Conservation (phyloP, 2,797 vertebrate genomes). For the Anisognathus igniventris region DNA sequence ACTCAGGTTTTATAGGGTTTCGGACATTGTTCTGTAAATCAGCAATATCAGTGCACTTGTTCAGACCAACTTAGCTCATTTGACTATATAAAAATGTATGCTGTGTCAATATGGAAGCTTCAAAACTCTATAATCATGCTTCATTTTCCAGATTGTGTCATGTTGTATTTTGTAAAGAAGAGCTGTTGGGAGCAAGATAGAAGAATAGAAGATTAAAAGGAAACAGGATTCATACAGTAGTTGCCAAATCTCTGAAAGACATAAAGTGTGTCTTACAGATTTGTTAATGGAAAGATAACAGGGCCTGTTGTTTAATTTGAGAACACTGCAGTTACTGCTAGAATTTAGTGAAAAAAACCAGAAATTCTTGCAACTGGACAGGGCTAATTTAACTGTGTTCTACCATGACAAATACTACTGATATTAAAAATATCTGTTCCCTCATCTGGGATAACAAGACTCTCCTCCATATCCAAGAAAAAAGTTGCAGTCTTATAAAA, state of each 20-base stretch:
- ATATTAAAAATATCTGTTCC: neutral
- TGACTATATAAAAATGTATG: neutral
- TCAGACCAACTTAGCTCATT: neutral
- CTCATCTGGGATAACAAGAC: rapidly evolving
- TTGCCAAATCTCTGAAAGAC: neutral
- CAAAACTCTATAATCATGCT: neutral
- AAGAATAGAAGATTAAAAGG: neutral
- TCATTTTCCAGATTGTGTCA: neutral
- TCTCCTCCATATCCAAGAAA: neutral
- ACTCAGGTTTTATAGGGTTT: neutral
- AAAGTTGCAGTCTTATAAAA: neutral
- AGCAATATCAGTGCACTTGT: neutral
- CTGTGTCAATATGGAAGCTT: neutral
- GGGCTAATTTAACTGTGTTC: neutral
- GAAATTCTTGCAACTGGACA: neutral
- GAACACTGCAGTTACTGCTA: neutral
- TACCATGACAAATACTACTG: neutral
- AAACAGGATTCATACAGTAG: neutral
- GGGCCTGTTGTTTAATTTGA: neutral
- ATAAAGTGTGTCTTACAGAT: neutral
- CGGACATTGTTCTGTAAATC: neutral
- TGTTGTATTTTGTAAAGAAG: neutral
- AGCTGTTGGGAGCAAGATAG: neutral
- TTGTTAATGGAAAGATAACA: neutral
- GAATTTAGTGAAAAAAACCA: neutral